Evolutionary conservation across 2,113 vertebrate genomes (phyloP).

Genomic region (Colossoma macropomum): DNA sequence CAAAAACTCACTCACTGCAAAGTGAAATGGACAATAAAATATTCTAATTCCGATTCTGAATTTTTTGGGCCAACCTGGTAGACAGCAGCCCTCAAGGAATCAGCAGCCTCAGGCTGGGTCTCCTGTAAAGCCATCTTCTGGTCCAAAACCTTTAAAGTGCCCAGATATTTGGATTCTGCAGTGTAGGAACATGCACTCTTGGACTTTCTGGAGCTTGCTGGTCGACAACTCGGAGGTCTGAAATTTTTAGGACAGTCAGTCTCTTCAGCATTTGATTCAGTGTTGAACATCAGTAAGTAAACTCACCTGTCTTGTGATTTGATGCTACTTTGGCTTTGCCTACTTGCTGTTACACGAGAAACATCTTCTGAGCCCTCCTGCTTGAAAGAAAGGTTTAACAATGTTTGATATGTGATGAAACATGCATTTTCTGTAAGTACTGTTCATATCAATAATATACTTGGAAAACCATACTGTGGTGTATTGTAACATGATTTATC

Average conservation of each 20-base stretch:
- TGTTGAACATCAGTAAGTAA: neutral
- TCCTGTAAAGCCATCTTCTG: conserved; percentile 70
- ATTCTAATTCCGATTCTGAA: neutral
- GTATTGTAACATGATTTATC: too few species aligned
- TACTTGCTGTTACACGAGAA: conserved; percentile 1
- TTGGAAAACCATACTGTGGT: neutral
- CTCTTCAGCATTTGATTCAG: neutral
- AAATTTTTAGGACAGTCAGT: neutral
- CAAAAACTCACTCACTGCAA: too few species aligned
- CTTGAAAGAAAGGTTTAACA: conserved; percentile 19
- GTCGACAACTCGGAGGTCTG: conserved; percentile 61
- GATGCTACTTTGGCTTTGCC: conserved; percentile 38
- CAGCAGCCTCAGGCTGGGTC: conserved; percentile 74
- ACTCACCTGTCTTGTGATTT: conserved; percentile 65
- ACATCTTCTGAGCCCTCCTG: conserved; percentile 56
- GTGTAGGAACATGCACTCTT: conserved; percentile 59
- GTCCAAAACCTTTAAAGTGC: conserved; percentile 85
- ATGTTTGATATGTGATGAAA: neutral
- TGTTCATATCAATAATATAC: neutral
- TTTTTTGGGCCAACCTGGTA: conserved; percentile 87
- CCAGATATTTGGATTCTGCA: conserved; percentile 84
- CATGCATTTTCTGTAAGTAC: neutral
- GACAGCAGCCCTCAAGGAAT: conserved; percentile 85
- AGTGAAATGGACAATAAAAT: neutral
- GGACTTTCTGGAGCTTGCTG: conserved; percentile 54